Evolutionary conservation across 2,888 invertebrate genomes (phyloP), one percentile per base, ranked within the genome.

Genomic region (Hypena proboscidalis): DNA sequence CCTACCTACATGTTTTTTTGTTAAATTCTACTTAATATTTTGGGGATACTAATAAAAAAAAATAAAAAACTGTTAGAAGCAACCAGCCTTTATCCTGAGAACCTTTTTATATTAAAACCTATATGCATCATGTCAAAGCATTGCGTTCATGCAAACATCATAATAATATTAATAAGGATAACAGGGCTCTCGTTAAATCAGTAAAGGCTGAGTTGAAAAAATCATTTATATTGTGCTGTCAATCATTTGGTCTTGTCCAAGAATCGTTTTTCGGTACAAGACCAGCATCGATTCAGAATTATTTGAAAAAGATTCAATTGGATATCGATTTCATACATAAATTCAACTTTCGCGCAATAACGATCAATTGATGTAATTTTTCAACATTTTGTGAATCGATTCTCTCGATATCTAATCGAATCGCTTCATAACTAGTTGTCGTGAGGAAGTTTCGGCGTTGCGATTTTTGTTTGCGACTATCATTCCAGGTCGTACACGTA

Each of bases 401-500:
- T n/a, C n/a, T n/a, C n/a, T n/a, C n/a, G n/a, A n/a, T n/a, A n/a
- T n/a, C n/a, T n/a, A n/a, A n/a, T n/a, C n/a, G n/a, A n/a, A n/a
- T n/a, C n/a, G 8, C 13, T 4, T n/a, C n/a, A n/a, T n/a, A n/a
- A n/a, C n/a, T n/a, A n/a, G n/a, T n/a, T n/a, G n/a, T n/a, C n/a
- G n/a, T n/a, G n/a, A n/a, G n/a, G n/a, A n/a, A n/a, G 42, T 65
- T 58, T 25, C 59, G 69, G 54, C 63, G 65, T 61, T 68, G 70
- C 72, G 71, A 68, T 67, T 69, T 79, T 78, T 80, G 73, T 64
- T 64, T 83, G 83, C 85, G 77, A 76, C 81, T 86, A 79, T 85
- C 80, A 81, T 87, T 87, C 63, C 87, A 87, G 87, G 87, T 87
- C 78, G 78, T 76, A 72, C 74, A 68, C 78, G 67, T 80, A 77